A percentile compares a stretch with the other conserved stretches of the same genome.
Evolutionary conservation across 23 tunicate genomes (phyloP).

Genomic region (Botrylloides violaceus): DNA sequence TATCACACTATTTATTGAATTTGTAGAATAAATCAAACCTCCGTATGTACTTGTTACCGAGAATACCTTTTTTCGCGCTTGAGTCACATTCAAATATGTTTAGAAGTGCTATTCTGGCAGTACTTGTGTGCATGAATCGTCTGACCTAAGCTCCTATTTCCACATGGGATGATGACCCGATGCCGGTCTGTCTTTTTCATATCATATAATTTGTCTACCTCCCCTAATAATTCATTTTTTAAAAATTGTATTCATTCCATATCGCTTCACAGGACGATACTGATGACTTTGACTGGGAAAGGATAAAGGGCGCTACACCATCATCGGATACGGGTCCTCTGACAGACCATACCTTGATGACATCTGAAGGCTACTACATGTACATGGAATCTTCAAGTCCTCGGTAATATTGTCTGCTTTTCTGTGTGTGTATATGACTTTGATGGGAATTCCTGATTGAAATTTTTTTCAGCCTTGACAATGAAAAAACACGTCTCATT

Average conservation of each 20-base stretch:
- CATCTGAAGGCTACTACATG: conserved; percentile 34
- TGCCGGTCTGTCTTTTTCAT: too few species aligned
- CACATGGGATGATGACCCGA: background rate
- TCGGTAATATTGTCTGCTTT: conserved; percentile 17
- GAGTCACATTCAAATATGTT: too few species aligned
- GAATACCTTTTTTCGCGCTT: too few species aligned
- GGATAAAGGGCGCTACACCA: conserved; percentile 52
- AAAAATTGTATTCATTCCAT: background rate
- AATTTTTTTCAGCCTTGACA: conserved; percentile 25
- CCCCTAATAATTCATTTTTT: background rate
- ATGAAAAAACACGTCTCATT: conserved; percentile 43
- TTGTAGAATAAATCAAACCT: too few species aligned
- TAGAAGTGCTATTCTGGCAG: too few species aligned
- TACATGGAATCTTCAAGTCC: conserved; percentile 75
- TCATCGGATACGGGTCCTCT: conserved; percentile 74
- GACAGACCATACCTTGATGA: conserved; percentile 55
- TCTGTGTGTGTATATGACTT: too few species aligned
- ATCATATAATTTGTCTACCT: too few species aligned
- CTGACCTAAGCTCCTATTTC: too few species aligned
- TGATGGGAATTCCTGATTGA: too few species aligned
- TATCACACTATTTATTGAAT: too few species aligned
- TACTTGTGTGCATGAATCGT: too few species aligned
- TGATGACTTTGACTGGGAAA: conserved; percentile 79
- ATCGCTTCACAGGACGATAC: conserved; percentile 40
- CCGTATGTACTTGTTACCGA: too few species aligned